Base-by-base conservation (phyloP, 2,113 vertebrate species). In the Eurypyga helias region DNA sequence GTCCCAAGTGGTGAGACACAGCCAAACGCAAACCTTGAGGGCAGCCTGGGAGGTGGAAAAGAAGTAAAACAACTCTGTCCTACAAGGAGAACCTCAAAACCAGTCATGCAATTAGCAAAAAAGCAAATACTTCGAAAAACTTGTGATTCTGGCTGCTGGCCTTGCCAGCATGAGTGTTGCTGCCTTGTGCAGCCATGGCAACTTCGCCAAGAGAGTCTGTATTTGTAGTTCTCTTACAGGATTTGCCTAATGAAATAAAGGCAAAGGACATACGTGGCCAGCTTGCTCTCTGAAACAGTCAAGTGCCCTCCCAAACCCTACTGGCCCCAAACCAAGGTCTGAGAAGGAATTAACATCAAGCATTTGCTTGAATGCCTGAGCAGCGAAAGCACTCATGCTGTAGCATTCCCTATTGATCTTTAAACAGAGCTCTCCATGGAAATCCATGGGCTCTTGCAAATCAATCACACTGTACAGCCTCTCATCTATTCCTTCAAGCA, bases 121-220 rank as follows among this genome's bases (percentile, higher is more conserved):
- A 75, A 89, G 57, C 11, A 88, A 90, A 88, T 28, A 83, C 38
- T 71, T 25, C 33, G 16, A 75, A 72, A 88, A 57, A 7, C 48
- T 80, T 75, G 57, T 17, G 43, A 62, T 78, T 67, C 48, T 55
- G 78, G 55, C 48, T 55, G 48, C 64, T 93, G 76, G 46, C 49
- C 51, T 80, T 25, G 34, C 51, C 60, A 85, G 28, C 5, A 0
- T 0, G 0, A 65, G 62, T 12, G 69, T 28, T 4, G 2, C 24
- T 82, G 54, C 57, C 83, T 73, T 29, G 55, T 60, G 84, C 89
- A 78, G 89, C 89, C 93, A 83, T 38, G 48, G 77, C 69, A 96
- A 76, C 77, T 87, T 79, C 15, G 33, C 77, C 60, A 89, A 70
- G 51, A 62, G n/a, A 21, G 58, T 26, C 66, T 46, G 15, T 23